A percentile compares a stretch with the other conserved stretches of the same genome.
These are phyloP conservation scores for Bathynomus jamesi DNA, from an alignment of 1,140 invertebrate genomes.

Conservation along the genomic window DNA sequence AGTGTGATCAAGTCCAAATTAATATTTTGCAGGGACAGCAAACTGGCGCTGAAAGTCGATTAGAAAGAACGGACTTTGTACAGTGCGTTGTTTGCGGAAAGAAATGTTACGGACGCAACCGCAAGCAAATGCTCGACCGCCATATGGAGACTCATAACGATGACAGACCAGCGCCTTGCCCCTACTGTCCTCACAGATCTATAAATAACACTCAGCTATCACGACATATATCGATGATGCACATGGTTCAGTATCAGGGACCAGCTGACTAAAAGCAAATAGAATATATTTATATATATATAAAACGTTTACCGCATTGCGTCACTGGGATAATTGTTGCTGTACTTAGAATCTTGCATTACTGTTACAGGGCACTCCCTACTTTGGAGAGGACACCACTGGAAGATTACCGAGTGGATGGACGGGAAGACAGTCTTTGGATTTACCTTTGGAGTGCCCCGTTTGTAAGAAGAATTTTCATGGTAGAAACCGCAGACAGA, in stretches of 20 bases:
- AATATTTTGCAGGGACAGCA: no score
- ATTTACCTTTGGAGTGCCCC: slow-evolving; percentile 21
- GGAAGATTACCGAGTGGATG: no score
- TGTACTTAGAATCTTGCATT: neutral
- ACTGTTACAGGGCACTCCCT: neutral
- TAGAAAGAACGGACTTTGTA: slow-evolving; percentile 24
- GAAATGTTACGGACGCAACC: slow-evolving; percentile 36
- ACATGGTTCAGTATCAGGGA: no score
- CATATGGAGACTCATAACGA: slow-evolving; percentile 37
- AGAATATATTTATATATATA: no score
- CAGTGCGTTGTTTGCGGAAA: slow-evolving; percentile 34
- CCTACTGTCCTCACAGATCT: slow-evolving; percentile 31
- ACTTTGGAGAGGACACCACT: neutral
- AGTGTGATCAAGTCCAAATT: no score
- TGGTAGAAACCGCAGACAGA: slow-evolving; percentile 31
- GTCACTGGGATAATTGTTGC: no score
- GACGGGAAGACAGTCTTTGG: neutral
- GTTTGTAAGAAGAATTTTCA: slow-evolving; percentile 32
- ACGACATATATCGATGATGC: slow-evolving; percentile 33
- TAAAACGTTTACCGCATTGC: no score
- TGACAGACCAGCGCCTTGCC: slow-evolving; percentile 26
- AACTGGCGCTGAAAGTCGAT: slow-evolving; percentile 25
- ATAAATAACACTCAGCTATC: slow-evolving; percentile 28
- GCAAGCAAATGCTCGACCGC: slow-evolving; percentile 35
- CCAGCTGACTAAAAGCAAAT: no score